These are phyloP conservation scores for Marmota monax DNA, from an alignment of 2,113 vertebrate genomes.

Conservation along the genomic window DNA sequence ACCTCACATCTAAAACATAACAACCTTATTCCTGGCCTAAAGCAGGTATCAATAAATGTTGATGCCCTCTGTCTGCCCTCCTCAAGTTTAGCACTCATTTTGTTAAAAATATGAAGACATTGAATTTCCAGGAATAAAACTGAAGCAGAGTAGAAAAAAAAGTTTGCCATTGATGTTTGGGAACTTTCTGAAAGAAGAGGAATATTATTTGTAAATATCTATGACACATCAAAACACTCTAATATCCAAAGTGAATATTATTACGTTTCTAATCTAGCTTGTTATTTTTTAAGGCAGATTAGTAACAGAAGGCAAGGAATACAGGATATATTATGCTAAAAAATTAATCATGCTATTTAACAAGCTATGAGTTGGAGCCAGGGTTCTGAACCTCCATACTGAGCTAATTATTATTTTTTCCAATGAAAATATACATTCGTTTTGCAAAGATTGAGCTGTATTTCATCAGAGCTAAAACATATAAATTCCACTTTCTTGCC, in stretches of 20 bases:
- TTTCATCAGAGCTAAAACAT: slow-evolving; percentile 49
- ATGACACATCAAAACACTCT: neutral
- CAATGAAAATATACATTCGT: slow-evolving; percentile 67
- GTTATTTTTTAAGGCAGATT: neutral
- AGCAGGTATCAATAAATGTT: neutral
- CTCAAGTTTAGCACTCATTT: neutral
- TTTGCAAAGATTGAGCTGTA: slow-evolving; percentile 54
- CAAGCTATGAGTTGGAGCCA: slow-evolving; percentile 48
- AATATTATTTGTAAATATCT: slow-evolving; percentile 7
- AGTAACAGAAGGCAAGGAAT: slow-evolving; percentile 42
- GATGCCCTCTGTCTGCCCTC: neutral
- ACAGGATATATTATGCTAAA: slow-evolving; percentile 33
- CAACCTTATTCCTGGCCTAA: neutral
- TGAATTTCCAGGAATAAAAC: neutral
- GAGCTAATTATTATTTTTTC: slow-evolving; percentile 62
- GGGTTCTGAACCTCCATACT: neutral
- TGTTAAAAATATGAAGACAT: neutral
- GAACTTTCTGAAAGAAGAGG: neutral
- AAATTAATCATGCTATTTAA: slow-evolving; percentile 53
- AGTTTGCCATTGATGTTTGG: neutral
- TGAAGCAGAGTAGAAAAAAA: neutral
- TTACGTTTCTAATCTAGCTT: neutral
- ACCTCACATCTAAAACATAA: no score
- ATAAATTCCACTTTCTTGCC: neutral
- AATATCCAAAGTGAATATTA: neutral